Percentiles rank a stretch among this genome's conserved stretches.
Evolutionary conservation across 2,888 invertebrate genomes (phyloP).

Genomic region (Leptopilina drosophilae): DNA sequence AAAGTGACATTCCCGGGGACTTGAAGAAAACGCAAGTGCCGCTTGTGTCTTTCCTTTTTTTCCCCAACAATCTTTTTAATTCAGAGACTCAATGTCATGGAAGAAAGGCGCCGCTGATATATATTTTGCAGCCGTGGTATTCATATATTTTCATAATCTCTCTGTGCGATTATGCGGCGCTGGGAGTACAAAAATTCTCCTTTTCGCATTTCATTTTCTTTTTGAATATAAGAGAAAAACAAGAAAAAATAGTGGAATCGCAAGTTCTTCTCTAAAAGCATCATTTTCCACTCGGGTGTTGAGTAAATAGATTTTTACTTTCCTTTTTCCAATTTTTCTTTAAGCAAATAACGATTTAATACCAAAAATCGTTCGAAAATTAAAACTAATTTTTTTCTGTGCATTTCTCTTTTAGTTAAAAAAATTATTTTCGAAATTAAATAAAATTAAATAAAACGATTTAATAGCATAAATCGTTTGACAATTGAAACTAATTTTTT

Average conservation of each 20-base stretch:
- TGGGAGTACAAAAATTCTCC: slow-evolving; percentile 5
- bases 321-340: too few species aligned
- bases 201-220: slow-evolving; percentile 21
- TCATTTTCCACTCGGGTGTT: slow-evolving; percentile 1
- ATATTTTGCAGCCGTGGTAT: slow-evolving; percentile 16
- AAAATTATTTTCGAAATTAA: too few species aligned
- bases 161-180: slow-evolving; percentile 21
- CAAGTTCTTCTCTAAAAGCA: slow-evolving; percentile 4
- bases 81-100: slow-evolving; percentile 8
- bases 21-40: slow-evolving; percentile 32
- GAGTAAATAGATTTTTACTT: background rate
- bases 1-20: slow-evolving; percentile 50
- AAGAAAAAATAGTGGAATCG: background rate
- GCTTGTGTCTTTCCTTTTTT: background rate
- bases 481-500: too few species aligned
- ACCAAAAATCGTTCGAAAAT: too few species aligned
- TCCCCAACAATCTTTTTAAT: slow-evolving; percentile 7
- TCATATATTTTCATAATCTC: slow-evolving; percentile 36
- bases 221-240: slow-evolving; percentile 2
- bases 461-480: too few species aligned
- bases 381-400: too few species aligned
- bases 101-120: slow-evolving; percentile 18
- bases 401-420: too few species aligned
- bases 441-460: too few species aligned
- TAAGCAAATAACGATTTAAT: too few species aligned